A percentile compares a stretch with the other conserved stretches of the same genome.
phyloP scores from a whole-genome alignment of 2,113 vertebrate genomes.

The Greenwoodochromis staneri region DNA sequence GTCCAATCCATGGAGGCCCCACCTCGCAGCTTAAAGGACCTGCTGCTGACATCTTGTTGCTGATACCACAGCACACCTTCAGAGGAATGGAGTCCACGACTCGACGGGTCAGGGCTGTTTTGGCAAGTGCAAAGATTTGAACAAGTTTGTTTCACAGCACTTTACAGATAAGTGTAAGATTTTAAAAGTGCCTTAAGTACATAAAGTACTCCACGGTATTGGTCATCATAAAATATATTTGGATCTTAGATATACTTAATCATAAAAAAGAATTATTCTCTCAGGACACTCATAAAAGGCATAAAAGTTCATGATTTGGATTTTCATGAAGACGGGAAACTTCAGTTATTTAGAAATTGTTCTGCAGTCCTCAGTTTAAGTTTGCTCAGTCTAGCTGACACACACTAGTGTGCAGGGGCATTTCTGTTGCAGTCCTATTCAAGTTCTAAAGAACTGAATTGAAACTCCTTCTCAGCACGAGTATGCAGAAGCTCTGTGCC shows the following conservation, averaged over 20 bases:
- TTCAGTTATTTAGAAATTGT: neutral
- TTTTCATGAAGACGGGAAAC: neutral
- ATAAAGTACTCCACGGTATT: neutral
- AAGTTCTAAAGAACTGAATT: neutral
- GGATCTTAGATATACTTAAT: too few relatives aligned
- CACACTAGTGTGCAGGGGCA: neutral
- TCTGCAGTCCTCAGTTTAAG: neutral
- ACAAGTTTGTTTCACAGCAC: neutral
- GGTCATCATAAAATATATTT: neutral
- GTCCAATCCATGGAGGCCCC: neutral
- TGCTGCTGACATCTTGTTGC: neutral
- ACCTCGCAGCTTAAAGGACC: neutral
- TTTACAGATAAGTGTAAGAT: fast-evolving
- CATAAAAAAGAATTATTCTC: neutral
- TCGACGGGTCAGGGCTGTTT: neutral
- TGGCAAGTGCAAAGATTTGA: neutral
- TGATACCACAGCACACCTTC: neutral
- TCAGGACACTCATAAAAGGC: neutral
- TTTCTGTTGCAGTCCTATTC: neutral
- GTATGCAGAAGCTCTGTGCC: neutral
- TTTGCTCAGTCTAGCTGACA: neutral
- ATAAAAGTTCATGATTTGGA: neutral
- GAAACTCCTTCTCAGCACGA: neutral
- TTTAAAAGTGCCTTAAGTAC: neutral
- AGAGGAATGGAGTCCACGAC: neutral